Evolutionary conservation across 2,797 vertebrate genomes (phyloP).

Genomic region (Mormyrops attenuatus): DNA sequence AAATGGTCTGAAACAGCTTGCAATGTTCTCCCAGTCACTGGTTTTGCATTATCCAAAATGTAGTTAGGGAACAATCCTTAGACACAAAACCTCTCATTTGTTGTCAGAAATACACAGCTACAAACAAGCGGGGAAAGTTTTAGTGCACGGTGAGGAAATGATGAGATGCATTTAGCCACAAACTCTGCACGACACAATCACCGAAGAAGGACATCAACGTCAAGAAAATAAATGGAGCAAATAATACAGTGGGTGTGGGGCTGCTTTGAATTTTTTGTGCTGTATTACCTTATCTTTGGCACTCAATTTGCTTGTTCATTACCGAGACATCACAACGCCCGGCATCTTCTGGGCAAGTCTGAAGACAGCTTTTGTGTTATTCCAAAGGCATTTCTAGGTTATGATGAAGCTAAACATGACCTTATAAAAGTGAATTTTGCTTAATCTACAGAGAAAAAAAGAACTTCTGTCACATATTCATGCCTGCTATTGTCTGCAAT

Average conservation of each 20-base stretch:
- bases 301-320: constrained; percentile 17
- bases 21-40: constrained; percentile 3
- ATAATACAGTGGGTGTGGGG: neutral
- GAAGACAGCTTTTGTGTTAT: neutral
- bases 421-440: constrained; percentile 2
- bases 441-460: constrained; percentile 3
- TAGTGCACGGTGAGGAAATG: neutral
- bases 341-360: neutral
- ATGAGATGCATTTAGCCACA: constrained; percentile 6
- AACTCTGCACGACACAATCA: constrained; percentile 5
- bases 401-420: constrained; percentile 4
- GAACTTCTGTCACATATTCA: neutral
- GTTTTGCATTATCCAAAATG: constrained; percentile 2
- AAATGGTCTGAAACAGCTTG: neutral
- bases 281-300: constrained; percentile 10
- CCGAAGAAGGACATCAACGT: neutral
- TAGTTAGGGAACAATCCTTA: neutral
- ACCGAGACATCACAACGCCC: neutral
- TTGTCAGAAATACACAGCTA: neutral
- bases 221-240: constrained; percentile 10
- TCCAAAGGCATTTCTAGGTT: neutral
- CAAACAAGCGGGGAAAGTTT: neutral
- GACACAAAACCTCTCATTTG: neutral
- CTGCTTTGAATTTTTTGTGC: neutral
- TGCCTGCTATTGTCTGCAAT: constrained; percentile 3